These are phyloP conservation scores for Calliphora vicina DNA, from an alignment of 1,140 invertebrate genomes.

Conservation along the genomic window DNA sequence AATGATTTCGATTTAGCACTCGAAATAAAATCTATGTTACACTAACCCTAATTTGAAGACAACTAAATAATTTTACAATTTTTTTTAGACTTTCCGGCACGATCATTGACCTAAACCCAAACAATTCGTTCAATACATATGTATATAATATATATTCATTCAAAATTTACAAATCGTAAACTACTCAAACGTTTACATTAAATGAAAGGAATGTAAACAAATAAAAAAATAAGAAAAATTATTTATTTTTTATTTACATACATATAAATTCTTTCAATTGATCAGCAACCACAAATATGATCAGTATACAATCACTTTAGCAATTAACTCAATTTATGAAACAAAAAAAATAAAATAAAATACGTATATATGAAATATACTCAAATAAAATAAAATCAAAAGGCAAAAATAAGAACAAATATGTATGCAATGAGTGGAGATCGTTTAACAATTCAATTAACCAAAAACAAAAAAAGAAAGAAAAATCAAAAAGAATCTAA, in stretches of 20 bases:
- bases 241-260: not conserved
- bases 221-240: not conserved
- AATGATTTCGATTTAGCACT: too few relatives aligned
- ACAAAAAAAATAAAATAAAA: not conserved
- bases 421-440: not conserved
- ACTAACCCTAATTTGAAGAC: too few relatives aligned
- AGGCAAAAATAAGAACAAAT: not conserved
- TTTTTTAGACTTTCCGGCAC: too few relatives aligned
- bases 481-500: not conserved
- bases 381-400: not conserved
- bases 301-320: not conserved
- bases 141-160: too few relatives aligned
- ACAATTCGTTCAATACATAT: too few relatives aligned
- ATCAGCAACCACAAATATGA: not conserved
- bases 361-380: not conserved
- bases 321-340: not conserved
- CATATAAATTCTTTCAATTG: not conserved
- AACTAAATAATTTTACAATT: too few relatives aligned
- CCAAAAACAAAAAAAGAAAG: not conserved
- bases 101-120: too few relatives aligned
- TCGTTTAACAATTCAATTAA: constrained; percentile 8
- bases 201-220: not conserved
- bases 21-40: too few relatives aligned
- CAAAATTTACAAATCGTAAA: too few relatives aligned
- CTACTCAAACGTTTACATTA: not conserved